Evolutionary conservation across 2,797 vertebrate genomes (phyloP), one percentile per base, ranked within the genome.

Genomic region (Falco rusticolus): DNA sequence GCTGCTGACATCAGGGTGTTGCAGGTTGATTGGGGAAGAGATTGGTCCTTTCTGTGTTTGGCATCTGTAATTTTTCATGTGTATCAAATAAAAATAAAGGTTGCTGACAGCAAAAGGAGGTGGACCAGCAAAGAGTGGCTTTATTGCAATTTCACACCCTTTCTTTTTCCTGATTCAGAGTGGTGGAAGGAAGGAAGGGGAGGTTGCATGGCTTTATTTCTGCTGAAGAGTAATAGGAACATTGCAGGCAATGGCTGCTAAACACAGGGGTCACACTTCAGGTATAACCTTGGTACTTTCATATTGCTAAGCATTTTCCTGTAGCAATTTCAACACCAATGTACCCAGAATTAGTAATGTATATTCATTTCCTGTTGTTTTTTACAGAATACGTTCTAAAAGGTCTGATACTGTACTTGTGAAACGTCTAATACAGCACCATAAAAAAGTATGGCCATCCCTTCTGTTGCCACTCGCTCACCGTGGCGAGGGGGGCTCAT

Each of bases 401-500:
- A 72, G 54, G 11, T 61, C 59, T 80, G n/a, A 33, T 22, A 21
- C 24, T 45, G 34, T 60, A 19, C 31, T 66, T 72, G 11, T 16
- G 33, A 77, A 77, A 33, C 26, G 24, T 51, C 1, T 3, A 34
- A 50, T 66, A 57, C 14, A 47, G 19, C 64, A 76, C 24, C 6
- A 0, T 68, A n/a, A 53, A 37, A 51, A 77, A 37, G 16, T 28
- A n/a, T 22, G 24, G 24, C 57, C 2, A 2, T 69, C 11, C 45
- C 5, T 84, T 84, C 25, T 1, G 0, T 64, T 53, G 66, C 56
- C 31, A 25, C 24, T 82, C 48, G 18, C 33, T 61, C 33, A 34
- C n/a, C 0, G 0, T 72, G 29, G 50, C 50, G 34, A n/a, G 60
- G 31, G 22, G 31, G 26, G 10, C n/a, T 51, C 0, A 0, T 54